A percentile compares a stretch with the other conserved stretches of the same genome.
Evolutionary conservation across 2,797 vertebrate species (phyloP).

Genomic region (Miichthys miiuy): DNA sequence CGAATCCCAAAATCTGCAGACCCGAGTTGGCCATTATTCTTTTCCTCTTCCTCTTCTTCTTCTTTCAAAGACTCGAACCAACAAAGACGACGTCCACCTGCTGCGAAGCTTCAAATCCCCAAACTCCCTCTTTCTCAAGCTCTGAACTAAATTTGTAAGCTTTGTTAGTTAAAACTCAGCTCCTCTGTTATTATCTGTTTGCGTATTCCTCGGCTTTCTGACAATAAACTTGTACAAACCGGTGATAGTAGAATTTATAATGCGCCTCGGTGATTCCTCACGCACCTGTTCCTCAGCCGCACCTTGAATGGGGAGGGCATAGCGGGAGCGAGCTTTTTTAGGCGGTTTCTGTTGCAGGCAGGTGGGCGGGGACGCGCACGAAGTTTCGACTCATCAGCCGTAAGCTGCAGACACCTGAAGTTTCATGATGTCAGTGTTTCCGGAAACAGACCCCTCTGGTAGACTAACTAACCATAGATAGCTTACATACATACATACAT

Average conservation of each 20-base stretch:
- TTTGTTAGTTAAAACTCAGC: background rate
- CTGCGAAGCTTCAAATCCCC: slow-evolving; percentile 9
- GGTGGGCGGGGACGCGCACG: slow-evolving; percentile 78
- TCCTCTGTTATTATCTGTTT: background rate
- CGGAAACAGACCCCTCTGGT: background rate
- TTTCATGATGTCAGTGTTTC: slow-evolving; percentile 78
- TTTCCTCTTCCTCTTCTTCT: slow-evolving; percentile 24
- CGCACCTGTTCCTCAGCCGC: slow-evolving; percentile 81
- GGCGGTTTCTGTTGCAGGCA: slow-evolving; percentile 65
- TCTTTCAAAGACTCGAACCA: background rate
- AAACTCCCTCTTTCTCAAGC: background rate
- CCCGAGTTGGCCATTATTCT: slow-evolving; percentile 89
- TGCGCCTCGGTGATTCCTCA: background rate
- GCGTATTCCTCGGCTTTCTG: background rate
- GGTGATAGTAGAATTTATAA: background rate
- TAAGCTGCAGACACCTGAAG: slow-evolving; percentile 48
- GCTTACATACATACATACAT: too few relatives aligned
- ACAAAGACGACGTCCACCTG: slow-evolving; percentile 58
- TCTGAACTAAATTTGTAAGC: background rate
- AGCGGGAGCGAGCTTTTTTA: slow-evolving; percentile 79
- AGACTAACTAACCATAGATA: too few relatives aligned
- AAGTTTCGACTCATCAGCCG: slow-evolving; percentile 79
- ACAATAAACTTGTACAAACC: fast-evolving
- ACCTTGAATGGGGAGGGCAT: slow-evolving; percentile 71
- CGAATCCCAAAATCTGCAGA: slow-evolving; percentile 90